These are phyloP conservation scores for Pissodes strobi DNA, from an alignment of 1,140 invertebrate genomes.

Conservation along the genomic window DNA sequence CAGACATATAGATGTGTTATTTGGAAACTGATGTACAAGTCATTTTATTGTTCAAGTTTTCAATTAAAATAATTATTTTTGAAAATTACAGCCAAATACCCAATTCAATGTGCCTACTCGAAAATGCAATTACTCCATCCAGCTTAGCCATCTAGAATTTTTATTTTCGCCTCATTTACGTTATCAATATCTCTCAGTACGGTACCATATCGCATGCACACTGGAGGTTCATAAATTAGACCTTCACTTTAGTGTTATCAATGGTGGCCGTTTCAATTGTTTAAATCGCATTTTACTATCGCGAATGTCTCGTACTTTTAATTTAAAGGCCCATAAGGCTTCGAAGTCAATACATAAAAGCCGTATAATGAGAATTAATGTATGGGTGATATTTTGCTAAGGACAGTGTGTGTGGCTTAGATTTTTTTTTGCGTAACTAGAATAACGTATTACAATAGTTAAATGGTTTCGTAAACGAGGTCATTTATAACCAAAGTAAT, in stretches of 20 bases:
- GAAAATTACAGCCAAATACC: no score
- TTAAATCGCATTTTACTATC: conserved; percentile 19
- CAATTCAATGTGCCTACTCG: no score
- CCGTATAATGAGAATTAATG: conserved; percentile 19
- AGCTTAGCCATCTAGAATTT: no score
- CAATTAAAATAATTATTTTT: no score
- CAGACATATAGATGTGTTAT: no score
- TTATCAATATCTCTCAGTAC: conserved; percentile 21
- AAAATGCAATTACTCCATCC: no score
- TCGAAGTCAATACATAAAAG: conserved; percentile 6
- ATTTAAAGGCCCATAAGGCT: conserved; percentile 17
- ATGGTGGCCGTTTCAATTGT: conserved; percentile 19
- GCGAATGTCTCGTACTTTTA: conserved; percentile 9
- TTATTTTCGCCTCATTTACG: conserved; percentile 8
- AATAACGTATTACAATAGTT: no score
- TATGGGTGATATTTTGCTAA: neutral
- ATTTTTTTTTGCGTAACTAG: no score
- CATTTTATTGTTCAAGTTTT: no score
- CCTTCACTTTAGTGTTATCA: conserved; percentile 15
- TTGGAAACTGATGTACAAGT: no score
- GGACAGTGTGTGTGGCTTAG: neutral
- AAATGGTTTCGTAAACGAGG: no score
- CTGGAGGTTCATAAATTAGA: conserved; percentile 13
- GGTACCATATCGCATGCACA: conserved; percentile 6
- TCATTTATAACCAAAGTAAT: no score